Conservation (phyloP, 2,113 vertebrate species). For the Alaudala cheleensis region DNA sequence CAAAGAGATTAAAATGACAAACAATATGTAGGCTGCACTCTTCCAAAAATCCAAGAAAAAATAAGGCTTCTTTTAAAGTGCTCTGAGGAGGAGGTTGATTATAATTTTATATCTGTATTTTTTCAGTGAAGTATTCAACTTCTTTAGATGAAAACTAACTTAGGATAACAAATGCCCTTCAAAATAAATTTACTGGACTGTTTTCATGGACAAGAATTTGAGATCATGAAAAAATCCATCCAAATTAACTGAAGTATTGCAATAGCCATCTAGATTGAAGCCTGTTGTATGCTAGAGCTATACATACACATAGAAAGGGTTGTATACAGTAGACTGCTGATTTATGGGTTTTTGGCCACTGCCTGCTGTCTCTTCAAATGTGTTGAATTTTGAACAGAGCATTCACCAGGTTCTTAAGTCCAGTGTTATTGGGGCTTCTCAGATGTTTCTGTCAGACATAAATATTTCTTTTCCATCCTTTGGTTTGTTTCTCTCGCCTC, state of each 20-base stretch:
- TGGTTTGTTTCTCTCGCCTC: background rate
- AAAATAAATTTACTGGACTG: background rate
- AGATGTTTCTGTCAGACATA: background rate
- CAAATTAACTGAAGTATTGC: background rate
- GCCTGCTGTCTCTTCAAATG: background rate
- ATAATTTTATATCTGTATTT: conserved; percentile 47
- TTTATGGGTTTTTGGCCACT: rapidly evolving
- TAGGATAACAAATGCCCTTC: background rate
- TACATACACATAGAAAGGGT: background rate
- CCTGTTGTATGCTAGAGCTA: background rate
- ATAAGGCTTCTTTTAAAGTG: conserved; percentile 62
- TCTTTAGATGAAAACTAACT: background rate
- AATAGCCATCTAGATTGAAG: background rate
- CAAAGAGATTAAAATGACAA: conserved; percentile 71
- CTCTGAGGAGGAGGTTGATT: conserved; percentile 59
- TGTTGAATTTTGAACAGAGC: background rate
- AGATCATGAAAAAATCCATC: background rate
- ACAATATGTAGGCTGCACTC: conserved; percentile 62
- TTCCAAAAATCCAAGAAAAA: conserved; percentile 66
- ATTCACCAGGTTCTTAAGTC: background rate
- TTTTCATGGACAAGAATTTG: background rate
- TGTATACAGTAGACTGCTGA: background rate
- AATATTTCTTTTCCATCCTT: background rate
- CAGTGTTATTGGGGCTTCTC: background rate
- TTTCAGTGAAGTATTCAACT: conserved; percentile 21